phyloP scores from a whole-genome alignment of 2,113 vertebrate genomes.

The Columba janthina region DNA sequence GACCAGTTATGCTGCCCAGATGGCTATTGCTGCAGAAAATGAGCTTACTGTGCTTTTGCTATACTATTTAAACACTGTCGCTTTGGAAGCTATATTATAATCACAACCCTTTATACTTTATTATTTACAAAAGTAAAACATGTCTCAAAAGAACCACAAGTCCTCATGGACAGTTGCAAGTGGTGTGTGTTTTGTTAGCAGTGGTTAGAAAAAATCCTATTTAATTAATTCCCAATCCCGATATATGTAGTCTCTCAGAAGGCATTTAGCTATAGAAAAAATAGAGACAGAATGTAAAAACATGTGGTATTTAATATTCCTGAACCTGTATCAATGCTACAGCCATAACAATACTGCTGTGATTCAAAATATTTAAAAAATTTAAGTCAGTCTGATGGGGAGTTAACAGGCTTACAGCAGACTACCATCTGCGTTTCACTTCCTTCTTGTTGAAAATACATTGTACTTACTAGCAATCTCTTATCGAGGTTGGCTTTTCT shows the following conservation, averaged over 20 bases:
- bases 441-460: neutral
- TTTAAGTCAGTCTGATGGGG: neutral
- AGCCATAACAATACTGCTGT: slow-evolving; percentile 13
- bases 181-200: neutral
- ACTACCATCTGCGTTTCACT: neutral
- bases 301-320: neutral
- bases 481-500: slow-evolving; percentile 93
- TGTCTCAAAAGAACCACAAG: neutral
- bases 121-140: neutral
- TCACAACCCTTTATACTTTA: neutral
- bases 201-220: neutral
- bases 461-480: slow-evolving; percentile 85
- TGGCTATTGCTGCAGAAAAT: neutral
- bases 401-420: neutral
- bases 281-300: neutral
- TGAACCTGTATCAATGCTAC: neutral
- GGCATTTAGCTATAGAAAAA: neutral
- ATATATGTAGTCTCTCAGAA: neutral
- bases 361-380: slow-evolving; percentile 31
- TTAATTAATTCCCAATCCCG: neutral
- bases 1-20: neutral
- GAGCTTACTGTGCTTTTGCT: neutral
- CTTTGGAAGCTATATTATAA: neutral
- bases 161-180: neutral
- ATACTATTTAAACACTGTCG: neutral